phyloP scores from a whole-genome alignment of 2,113 vertebrate genomes.

The Prunella fulvescens region DNA sequence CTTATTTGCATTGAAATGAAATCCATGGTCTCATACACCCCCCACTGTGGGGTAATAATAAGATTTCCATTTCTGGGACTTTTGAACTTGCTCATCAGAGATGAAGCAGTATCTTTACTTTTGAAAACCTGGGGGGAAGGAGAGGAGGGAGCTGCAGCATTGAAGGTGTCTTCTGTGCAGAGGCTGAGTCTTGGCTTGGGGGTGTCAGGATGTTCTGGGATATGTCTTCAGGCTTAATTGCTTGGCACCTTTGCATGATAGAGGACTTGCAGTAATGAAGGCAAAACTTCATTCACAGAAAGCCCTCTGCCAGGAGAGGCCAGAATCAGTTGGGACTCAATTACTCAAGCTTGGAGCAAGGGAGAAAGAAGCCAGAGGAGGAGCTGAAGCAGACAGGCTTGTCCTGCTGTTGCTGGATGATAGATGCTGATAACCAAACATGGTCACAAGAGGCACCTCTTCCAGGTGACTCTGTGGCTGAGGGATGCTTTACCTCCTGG shows the following conservation, averaged over 20 bases:
- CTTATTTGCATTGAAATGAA: background rate
- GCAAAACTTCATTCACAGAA: background rate
- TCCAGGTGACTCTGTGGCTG: background rate
- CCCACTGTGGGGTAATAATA: no score
- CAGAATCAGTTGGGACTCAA: background rate
- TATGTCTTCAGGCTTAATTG: background rate
- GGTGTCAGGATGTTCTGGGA: background rate
- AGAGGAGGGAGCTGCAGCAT: background rate
- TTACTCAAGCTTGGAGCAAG: background rate
- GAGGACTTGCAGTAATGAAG: background rate
- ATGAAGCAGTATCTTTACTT: background rate
- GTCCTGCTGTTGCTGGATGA: fast-evolving
- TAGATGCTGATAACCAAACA: background rate
- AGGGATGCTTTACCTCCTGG: background rate
- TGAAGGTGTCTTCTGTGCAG: background rate
- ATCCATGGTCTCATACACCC: background rate
- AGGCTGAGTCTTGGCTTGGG: background rate
- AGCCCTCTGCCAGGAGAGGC: background rate
- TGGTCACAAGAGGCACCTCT: background rate
- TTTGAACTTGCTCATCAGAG: background rate
- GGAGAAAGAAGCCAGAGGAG: background rate
- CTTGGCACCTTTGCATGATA: background rate
- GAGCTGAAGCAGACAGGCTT: background rate
- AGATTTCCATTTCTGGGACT: background rate
- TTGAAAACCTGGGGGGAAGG: background rate